Percentiles rank a stretch among this genome's conserved stretches.
Conservation (phyloP, 2,797 vertebrate genomes). For the Melanotaenia parkinsoni region DNA sequence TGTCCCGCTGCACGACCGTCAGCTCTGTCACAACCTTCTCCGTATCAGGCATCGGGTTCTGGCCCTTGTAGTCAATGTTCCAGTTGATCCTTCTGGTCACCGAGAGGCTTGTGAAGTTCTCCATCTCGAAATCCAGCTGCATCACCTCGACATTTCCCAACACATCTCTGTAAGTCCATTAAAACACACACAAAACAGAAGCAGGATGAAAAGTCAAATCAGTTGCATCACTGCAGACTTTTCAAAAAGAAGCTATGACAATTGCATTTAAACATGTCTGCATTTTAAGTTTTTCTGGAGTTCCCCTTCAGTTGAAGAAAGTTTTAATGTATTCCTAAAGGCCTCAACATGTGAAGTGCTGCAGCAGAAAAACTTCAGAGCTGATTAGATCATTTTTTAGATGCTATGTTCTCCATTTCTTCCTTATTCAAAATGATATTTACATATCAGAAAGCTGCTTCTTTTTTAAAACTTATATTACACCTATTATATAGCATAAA, state of each 20-base stretch:
- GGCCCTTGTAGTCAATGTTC: constrained; percentile 95
- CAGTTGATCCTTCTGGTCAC: constrained; percentile 98
- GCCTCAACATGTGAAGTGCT: background rate
- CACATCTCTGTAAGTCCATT: constrained; percentile 76
- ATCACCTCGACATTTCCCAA: constrained; percentile 90
- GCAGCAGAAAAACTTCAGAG: constrained; percentile 3
- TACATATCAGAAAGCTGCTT: constrained; percentile 4
- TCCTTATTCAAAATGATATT: constrained; percentile 8
- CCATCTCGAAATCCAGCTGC: constrained; percentile 99
- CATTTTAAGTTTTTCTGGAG: constrained; percentile 43
- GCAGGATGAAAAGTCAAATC: background rate
- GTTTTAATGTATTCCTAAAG: constrained; percentile 34
- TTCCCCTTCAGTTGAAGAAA: constrained; percentile 29
- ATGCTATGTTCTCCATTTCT: background rate
- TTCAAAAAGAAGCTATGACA: constrained; percentile 53
- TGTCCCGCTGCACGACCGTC: constrained; percentile 95
- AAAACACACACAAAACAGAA: background rate
- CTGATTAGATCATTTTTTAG: background rate
- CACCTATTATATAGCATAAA: background rate
- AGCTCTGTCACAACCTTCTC: constrained; percentile 97
- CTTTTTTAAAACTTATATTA: background rate
- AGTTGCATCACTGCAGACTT: background rate
- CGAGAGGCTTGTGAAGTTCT: constrained; percentile 99
- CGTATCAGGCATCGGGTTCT: constrained; percentile 88
- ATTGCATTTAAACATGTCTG: constrained; percentile 44